phyloP scores from a whole-genome alignment of 2,113 vertebrate species.

The Pungitius pungitius region DNA sequence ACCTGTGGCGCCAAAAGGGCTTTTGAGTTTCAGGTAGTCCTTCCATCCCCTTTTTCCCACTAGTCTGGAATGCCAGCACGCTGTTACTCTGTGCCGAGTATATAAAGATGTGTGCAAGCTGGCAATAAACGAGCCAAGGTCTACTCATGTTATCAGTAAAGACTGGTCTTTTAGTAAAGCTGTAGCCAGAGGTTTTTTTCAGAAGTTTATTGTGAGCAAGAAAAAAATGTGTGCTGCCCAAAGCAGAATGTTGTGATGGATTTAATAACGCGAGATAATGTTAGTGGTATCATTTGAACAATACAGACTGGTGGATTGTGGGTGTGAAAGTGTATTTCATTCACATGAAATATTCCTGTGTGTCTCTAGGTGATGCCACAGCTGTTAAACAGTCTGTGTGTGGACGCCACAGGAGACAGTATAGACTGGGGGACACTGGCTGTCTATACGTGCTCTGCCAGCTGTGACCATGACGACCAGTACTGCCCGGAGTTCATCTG shows the following conservation, averaged over 20 bases:
- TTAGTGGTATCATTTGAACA: background rate
- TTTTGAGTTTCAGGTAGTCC: slow-evolving; percentile 92
- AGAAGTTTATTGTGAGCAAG: background rate
- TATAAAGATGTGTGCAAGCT: background rate
- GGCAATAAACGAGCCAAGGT: background rate
- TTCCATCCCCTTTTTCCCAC: background rate
- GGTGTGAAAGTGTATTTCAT: background rate
- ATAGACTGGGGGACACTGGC: slow-evolving; percentile 93
- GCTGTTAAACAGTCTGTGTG: slow-evolving; percentile 89
- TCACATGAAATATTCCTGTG: background rate
- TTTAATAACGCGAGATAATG: background rate
- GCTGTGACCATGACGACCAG: slow-evolving; percentile 78
- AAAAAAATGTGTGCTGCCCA: background rate
- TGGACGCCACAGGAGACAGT: slow-evolving; percentile 86
- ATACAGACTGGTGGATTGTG: background rate
- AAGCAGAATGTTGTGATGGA: background rate
- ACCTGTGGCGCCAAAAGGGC: slow-evolving; percentile 88
- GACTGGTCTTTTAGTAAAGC: background rate
- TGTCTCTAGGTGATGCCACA: slow-evolving; percentile 93
- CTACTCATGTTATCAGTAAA: background rate
- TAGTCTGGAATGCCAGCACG: background rate
- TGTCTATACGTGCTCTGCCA: slow-evolving; percentile 88
- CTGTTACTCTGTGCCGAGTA: background rate
- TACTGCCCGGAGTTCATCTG: slow-evolving; percentile 92
- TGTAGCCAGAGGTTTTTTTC: background rate